phyloP scores from a whole-genome alignment of 53 echinoderm and acorn worm genomes.

The Hippasteria phrygiana region DNA sequence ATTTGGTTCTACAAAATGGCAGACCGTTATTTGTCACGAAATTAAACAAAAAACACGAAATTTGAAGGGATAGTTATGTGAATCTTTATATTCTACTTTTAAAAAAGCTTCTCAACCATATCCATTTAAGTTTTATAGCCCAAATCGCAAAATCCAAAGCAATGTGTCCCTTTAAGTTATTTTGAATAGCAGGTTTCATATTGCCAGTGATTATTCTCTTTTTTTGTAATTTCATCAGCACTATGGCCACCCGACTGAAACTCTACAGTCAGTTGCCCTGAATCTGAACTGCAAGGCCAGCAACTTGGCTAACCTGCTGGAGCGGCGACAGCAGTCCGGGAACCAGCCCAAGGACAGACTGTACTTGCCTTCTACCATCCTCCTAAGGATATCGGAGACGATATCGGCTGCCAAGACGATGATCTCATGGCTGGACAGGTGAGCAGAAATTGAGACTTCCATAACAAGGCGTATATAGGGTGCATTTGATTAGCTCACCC shows the following conservation, averaged over 20 bases:
- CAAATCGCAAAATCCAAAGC: too few species aligned
- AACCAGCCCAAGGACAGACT: constrained; percentile 27
- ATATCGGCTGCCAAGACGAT: constrained; percentile 88
- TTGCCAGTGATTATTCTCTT: too few species aligned
- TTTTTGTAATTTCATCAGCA: constrained; percentile 62
- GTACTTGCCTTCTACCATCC: constrained; percentile 71
- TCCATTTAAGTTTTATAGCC: too few species aligned
- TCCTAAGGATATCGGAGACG: constrained; percentile 79
- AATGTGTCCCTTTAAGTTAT: too few species aligned
- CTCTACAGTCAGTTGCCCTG: constrained; percentile 87
- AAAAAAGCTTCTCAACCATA: too few species aligned
- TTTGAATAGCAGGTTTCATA: too few species aligned
- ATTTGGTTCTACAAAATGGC: too few species aligned
- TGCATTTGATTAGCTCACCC: too few species aligned
- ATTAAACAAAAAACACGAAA: too few species aligned
- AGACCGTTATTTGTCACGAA: too few species aligned
- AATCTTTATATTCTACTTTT: too few species aligned
- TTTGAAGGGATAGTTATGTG: too few species aligned
- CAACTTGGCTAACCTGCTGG: constrained; percentile 73
- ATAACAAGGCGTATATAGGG: neutral
- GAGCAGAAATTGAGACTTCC: neutral
- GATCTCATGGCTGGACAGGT: constrained; percentile 93
- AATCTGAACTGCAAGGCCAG: constrained; percentile 79
- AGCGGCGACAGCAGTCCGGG: constrained; percentile 39
- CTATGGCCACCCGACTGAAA: constrained; percentile 74